Conservation (phyloP, 2,113 vertebrate genomes). For the Pseudonaja textilis region DNA sequence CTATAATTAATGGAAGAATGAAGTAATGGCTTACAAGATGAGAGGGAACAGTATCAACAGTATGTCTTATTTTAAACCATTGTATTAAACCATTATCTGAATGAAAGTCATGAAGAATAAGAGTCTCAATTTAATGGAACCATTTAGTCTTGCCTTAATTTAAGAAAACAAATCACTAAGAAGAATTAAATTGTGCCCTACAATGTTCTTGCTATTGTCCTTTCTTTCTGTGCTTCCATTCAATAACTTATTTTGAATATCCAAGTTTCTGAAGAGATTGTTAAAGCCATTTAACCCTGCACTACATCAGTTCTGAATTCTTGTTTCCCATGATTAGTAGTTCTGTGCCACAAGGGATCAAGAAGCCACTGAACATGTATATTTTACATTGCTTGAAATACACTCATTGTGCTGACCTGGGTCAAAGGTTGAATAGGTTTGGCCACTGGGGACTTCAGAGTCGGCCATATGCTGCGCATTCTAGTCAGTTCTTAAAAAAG, state of each 20-base stretch:
- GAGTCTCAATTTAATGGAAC: background rate
- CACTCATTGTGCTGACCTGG: constrained; percentile 72
- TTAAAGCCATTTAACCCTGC: constrained; percentile 63
- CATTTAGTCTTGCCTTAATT: constrained; percentile 30
- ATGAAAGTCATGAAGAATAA: background rate
- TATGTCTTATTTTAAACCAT: background rate
- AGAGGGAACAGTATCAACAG: background rate
- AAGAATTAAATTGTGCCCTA: constrained; percentile 43
- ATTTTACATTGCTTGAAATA: constrained; percentile 77
- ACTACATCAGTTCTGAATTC: constrained; percentile 58
- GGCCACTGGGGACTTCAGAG: constrained; percentile 66
- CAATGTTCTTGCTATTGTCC: constrained; percentile 29
- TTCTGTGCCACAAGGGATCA: constrained; percentile 72
- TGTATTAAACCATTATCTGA: background rate
- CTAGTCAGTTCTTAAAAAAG: constrained; percentile 46
- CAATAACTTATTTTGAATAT: constrained; percentile 62
- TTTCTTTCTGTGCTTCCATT: constrained; percentile 46
- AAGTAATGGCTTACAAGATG: background rate
- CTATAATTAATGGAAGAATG: background rate
- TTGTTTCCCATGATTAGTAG: constrained; percentile 75
- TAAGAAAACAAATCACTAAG: constrained; percentile 37
- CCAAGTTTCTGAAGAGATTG: constrained; percentile 65
- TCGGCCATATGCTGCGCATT: constrained; percentile 57
- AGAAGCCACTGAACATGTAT: constrained; percentile 68
- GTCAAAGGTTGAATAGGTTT: constrained; percentile 74